These are phyloP conservation scores for Synanthedon vespiformis DNA, from an alignment of 2,888 invertebrate species.

Conservation along the genomic window DNA sequence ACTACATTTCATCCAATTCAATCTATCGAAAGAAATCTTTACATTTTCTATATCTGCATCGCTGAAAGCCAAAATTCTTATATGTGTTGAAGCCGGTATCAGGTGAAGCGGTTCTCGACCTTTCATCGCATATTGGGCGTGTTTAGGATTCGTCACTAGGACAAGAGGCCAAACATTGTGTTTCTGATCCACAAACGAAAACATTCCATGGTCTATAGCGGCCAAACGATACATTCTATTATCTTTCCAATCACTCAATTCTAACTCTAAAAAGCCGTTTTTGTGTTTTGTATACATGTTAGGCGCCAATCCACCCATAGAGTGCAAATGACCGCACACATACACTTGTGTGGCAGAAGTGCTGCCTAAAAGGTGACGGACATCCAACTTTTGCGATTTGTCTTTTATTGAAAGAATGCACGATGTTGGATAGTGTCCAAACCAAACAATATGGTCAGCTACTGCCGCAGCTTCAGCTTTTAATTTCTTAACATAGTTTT, in stretches of 20 bases:
- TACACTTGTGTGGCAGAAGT: slow-evolving; percentile 77
- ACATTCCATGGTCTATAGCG: slow-evolving; percentile 90
- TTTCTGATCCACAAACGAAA: slow-evolving; percentile 84
- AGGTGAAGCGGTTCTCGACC: slow-evolving; percentile 78
- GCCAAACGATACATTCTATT: slow-evolving; percentile 85
- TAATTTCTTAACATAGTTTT: slow-evolving; percentile 67
- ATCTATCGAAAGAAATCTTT: slow-evolving; percentile 75
- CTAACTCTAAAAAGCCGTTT: slow-evolving; percentile 86
- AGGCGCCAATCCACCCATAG: slow-evolving; percentile 81
- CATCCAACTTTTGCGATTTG: slow-evolving; percentile 51
- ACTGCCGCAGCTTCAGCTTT: slow-evolving; percentile 63
- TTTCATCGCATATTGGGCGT: slow-evolving; percentile 79
- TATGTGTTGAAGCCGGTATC: slow-evolving; percentile 79
- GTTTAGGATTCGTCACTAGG: slow-evolving; percentile 92
- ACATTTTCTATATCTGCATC: slow-evolving; percentile 74
- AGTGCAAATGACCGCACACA: slow-evolving; percentile 92
- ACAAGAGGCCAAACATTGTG: slow-evolving; percentile 85
- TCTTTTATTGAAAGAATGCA: slow-evolving; percentile 77
- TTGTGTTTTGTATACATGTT: slow-evolving; percentile 90
- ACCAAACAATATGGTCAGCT: slow-evolving; percentile 68
- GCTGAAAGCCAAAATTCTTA: slow-evolving; percentile 86
- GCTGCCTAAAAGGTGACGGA: slow-evolving; percentile 72
- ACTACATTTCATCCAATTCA: slow-evolving; percentile 73
- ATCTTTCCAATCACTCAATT: slow-evolving; percentile 93
- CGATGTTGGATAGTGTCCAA: slow-evolving; percentile 94